Base-by-base conservation (phyloP, 2,113 vertebrate species). In the Notarius lentiginosus region DNA sequence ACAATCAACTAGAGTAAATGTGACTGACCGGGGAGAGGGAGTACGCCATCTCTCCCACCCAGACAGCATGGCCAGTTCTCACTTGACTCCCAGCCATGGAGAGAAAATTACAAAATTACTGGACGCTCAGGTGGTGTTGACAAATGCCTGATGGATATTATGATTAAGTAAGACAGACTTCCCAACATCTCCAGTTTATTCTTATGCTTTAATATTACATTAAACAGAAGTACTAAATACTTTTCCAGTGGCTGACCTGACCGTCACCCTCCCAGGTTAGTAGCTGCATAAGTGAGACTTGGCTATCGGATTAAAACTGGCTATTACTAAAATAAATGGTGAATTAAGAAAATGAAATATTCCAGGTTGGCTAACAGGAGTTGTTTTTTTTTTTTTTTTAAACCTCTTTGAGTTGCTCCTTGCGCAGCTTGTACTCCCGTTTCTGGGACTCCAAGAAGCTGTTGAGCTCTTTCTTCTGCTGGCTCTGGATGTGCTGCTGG, bases 351-450 rank as follows among this genome's bases (percentile, higher is more conserved):
- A 14, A 79, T n/a, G 0, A 77, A 51, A 27, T 55, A 2, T 27
- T 53, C 24, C 24, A 18, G 53, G 15, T 5, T 79, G 58, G 17
- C 5, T 55, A 79, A 58, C 8, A 79, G 15, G 3, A 58, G 27
- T 18, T 24, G 55, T 79, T 75, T 2, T 1, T 17, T 24, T 77
- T 79, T 75, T 2, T 34, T 3, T 41, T 41, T 41, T 41, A 41
- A 90, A 97, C 98, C 97, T 99, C 98, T 93, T 99, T 99, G 70
- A 99, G 96, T 87, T 99, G 97, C 87, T 99, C 98, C 92, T 99
- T 99, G 91, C 98, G 97, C 84, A 98, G 95, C 91, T 99, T 99
- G 91, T 99, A 99, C 90, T 99, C 98, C 87, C 98, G 96, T 92
- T 99, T 99, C 93, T 99, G 98, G 2, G 97, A 98, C 89, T 99